These are phyloP conservation scores for Drosophila biarmipes DNA, from an alignment of 1,140 invertebrate genomes.

Conservation along the genomic window DNA sequence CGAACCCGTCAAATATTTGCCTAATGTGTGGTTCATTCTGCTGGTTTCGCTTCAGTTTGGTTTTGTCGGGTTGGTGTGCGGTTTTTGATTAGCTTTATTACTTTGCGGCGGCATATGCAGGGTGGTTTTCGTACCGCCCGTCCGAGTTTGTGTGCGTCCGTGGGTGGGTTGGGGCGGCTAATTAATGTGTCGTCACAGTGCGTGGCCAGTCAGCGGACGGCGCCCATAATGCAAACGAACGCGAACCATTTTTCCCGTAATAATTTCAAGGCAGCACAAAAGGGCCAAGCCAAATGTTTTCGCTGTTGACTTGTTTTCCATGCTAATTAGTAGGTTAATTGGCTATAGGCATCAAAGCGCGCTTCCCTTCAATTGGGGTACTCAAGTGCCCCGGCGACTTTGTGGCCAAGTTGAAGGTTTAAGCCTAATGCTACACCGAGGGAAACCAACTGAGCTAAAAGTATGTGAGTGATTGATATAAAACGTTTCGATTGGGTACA, in stretches of 20 bases:
- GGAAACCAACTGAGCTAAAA: not conserved
- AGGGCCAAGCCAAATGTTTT: constrained; percentile 45
- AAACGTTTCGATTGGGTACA: too few species aligned
- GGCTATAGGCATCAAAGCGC: constrained; percentile 62
- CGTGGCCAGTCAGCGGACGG: constrained; percentile 32
- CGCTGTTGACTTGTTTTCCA: constrained; percentile 63
- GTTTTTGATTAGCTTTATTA: constrained; percentile 83
- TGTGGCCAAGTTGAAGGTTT: constrained; percentile 56
- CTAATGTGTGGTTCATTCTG: constrained; percentile 74
- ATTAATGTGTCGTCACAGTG: constrained; percentile 75
- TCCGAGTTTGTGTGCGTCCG: constrained; percentile 1
- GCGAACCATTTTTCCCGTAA: constrained; percentile 48
- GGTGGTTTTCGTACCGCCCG: constrained; percentile 16
- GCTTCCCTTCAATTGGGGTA: constrained; percentile 27
- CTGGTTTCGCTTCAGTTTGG: constrained; percentile 55
- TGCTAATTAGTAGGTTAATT: constrained; percentile 82
- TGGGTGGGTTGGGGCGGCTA: constrained; percentile 43
- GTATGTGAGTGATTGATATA: too few species aligned
- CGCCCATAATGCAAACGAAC: constrained; percentile 42
- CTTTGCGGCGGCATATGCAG: constrained; percentile 57
- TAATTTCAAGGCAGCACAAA: constrained; percentile 51
- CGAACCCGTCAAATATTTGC: constrained; percentile 73
- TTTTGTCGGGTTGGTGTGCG: constrained; percentile 48
- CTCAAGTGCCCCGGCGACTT: constrained; percentile 28
- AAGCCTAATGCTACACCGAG: constrained; percentile 39